Conservation (phyloP, 2,888 invertebrate genomes). For the Netelia melanura region DNA sequence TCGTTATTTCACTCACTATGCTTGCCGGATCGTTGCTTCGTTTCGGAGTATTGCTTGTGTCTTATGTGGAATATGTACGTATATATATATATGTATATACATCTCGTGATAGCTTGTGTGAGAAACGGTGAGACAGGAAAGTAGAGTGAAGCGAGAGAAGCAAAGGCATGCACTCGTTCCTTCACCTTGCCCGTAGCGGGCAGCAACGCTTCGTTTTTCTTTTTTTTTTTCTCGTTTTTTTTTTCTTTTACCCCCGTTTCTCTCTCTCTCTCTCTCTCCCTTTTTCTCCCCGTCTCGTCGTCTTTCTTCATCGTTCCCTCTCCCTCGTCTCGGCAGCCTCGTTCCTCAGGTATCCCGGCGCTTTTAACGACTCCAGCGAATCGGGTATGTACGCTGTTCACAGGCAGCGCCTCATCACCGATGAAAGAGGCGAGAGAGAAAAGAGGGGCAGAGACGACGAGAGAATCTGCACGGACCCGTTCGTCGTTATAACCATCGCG, state of each 20-base stretch:
- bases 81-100: not conserved
- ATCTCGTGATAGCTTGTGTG: slow-evolving; percentile 12
- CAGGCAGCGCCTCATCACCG: slow-evolving; percentile 35
- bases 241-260: slow-evolving; percentile 63
- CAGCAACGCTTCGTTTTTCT: slow-evolving; percentile 52
- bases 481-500: slow-evolving; percentile 40
- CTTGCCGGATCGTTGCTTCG: slow-evolving; percentile 32
- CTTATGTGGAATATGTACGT: not conserved
- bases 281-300: not conserved
- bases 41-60: slow-evolving; percentile 11
- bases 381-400: slow-evolving; percentile 25
- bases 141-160: slow-evolving; percentile 36
- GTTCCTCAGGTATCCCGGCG: slow-evolving; percentile 43
- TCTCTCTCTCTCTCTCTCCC: slow-evolving; percentile 73
- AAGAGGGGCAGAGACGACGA: not conserved
- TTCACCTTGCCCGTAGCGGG: slow-evolving; percentile 76
- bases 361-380: slow-evolving; percentile 32
- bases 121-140: slow-evolving; percentile 44
- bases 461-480: slow-evolving; percentile 2
- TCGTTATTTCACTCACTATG: slow-evolving; percentile 43
- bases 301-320: not conserved
- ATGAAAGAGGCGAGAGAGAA: slow-evolving; percentile 29
- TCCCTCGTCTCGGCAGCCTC: slow-evolving; percentile 13
- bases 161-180: slow-evolving; percentile 77
- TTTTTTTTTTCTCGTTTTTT: not conserved